phyloP scores from a whole-genome alignment of 2,113 vertebrate species.

The Rhegmatorhina hoffmannsi region DNA sequence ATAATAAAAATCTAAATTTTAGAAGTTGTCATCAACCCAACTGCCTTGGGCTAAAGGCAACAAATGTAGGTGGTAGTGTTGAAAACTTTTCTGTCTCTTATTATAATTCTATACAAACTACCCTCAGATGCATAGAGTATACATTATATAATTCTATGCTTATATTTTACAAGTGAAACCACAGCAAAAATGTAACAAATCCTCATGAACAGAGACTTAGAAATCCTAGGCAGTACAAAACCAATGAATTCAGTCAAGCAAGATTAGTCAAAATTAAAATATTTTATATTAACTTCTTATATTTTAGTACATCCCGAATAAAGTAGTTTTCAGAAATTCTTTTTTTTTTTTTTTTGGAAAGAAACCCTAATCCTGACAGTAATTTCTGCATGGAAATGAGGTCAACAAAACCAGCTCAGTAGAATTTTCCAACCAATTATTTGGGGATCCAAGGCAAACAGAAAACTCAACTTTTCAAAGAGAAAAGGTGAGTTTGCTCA shows the following conservation, averaged over 20 bases:
- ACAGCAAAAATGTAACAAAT: background rate
- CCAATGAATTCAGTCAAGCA: background rate
- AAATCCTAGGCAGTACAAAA: background rate
- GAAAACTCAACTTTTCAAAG: background rate
- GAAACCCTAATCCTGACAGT: background rate
- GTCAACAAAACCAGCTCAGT: background rate
- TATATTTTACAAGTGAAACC: background rate
- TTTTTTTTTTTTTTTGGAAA: background rate
- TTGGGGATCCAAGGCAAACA: background rate
- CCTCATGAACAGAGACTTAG: background rate
- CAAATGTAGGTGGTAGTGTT: background rate
- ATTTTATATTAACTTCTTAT: background rate
- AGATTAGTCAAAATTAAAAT: background rate
- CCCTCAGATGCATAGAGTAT: background rate
- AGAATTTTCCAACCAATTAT: background rate
- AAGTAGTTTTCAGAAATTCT: background rate
- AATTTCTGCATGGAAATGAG: background rate
- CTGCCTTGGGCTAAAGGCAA: background rate
- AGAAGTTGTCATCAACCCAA: background rate
- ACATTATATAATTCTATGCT: background rate
- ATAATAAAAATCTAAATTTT: background rate
- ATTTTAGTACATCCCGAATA: background rate
- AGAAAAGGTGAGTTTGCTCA: background rate
- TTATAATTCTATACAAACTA: background rate
- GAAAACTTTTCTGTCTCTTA: background rate